Evolutionary conservation across 2,888 invertebrate species (phyloP).

Genomic region (Ischnus inquisitorius): DNA sequence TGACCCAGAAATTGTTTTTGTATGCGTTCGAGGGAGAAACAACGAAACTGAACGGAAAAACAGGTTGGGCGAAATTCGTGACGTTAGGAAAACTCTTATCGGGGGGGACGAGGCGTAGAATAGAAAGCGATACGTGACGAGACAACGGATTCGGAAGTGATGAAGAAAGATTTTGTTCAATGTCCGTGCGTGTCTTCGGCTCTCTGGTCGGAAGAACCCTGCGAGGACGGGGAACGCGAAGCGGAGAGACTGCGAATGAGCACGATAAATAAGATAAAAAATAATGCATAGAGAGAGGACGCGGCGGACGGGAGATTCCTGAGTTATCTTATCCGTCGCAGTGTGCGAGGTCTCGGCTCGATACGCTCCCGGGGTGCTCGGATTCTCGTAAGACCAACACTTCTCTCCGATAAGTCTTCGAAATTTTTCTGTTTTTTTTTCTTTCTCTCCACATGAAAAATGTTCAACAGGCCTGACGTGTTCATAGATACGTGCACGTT

Average conservation of each 20-base stretch:
- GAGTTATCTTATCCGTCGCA: conserved; percentile 78
- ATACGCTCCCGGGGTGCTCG: conserved; percentile 71
- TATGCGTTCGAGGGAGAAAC: neutral
- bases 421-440: neutral
- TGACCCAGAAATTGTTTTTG: conserved; percentile 17
- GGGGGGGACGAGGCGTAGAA: conserved; percentile 26
- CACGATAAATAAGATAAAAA: conserved; percentile 61
- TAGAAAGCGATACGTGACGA: conserved; percentile 35
- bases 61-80: neutral
- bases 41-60: neutral
- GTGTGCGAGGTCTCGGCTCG: conserved; percentile 60
- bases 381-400: conserved; percentile 63
- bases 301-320: conserved; percentile 68
- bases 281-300: conserved; percentile 60
- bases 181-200: neutral
- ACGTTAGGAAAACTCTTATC: conserved; percentile 42
- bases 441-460: conserved; percentile 20
- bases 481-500: no score
- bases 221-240: neutral
- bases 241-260: neutral
- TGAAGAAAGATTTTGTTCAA: conserved; percentile 37
- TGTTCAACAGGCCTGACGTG: conserved; percentile 9
- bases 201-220: conserved; percentile 11
- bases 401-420: conserved; percentile 73
- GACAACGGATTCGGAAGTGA: neutral